Percentiles rank a stretch among this genome's conserved stretches.
Conservation (phyloP, 2,888 invertebrate species). For the Bhutanitis thaidina region DNA sequence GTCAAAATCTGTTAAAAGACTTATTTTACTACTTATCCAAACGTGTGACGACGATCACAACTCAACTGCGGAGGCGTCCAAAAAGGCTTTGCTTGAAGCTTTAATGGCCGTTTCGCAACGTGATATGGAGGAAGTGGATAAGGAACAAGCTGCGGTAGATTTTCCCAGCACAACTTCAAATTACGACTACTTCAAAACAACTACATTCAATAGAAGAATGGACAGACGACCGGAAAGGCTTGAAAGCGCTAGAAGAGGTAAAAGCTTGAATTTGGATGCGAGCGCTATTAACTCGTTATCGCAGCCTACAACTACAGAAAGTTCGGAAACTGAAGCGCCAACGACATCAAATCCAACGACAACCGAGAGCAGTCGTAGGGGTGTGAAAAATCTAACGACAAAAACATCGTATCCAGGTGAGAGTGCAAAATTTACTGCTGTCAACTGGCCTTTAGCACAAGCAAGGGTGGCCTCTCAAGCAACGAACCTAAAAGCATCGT, state of each 20-base stretch:
- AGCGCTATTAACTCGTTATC: slow-evolving; percentile 62
- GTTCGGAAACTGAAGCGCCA: slow-evolving; percentile 41
- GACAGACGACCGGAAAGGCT: slow-evolving; percentile 30
- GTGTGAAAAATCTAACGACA: slow-evolving; percentile 53
- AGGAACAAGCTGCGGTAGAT: slow-evolving; percentile 51
- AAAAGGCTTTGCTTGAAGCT: slow-evolving; percentile 84
- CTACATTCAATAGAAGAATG: slow-evolving; percentile 43
- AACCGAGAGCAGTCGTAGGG: slow-evolving; percentile 47
- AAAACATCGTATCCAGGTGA: slow-evolving; percentile 43
- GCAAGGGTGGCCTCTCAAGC: slow-evolving; percentile 51
- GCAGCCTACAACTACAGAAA: slow-evolving; percentile 53
- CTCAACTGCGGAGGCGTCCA: slow-evolving; percentile 84
- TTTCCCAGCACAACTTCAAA: slow-evolving; percentile 40
- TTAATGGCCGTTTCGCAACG: slow-evolving; percentile 82
- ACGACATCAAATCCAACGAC: slow-evolving; percentile 53
- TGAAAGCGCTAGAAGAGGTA: slow-evolving; percentile 41
- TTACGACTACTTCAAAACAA: slow-evolving; percentile 40
- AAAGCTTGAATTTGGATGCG: slow-evolving; percentile 55
- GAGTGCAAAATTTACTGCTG: slow-evolving; percentile 38
- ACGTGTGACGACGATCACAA: slow-evolving; percentile 87
- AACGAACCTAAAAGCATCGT: slow-evolving; percentile 65
- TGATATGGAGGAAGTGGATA: slow-evolving; percentile 72
- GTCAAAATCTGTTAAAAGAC: slow-evolving; percentile 85
- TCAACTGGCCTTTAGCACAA: slow-evolving; percentile 62
- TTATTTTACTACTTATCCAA: slow-evolving; percentile 87